A percentile compares a stretch with the other conserved stretches of the same genome.
These are phyloP conservation scores for Idaea straminata DNA, from an alignment of 2,888 invertebrate species.

Conservation along the genomic window DNA sequence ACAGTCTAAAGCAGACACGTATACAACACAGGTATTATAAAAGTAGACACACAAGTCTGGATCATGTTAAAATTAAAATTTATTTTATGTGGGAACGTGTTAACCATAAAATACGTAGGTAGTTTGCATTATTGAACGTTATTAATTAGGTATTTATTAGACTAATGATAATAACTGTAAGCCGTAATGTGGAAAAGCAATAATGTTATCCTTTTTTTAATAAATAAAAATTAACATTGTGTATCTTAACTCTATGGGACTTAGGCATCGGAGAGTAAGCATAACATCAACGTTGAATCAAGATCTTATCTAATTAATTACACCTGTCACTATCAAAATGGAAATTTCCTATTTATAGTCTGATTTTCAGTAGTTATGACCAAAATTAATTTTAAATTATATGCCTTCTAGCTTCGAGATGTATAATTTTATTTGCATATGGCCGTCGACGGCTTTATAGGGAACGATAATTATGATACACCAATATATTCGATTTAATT, in stretches of 20 bases:
- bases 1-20: no score
- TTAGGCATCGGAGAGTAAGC: constrained; percentile 2
- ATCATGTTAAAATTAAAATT: no score
- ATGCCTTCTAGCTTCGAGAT: background rate
- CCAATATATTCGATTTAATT: background rate
- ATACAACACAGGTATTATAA: no score
- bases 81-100: no score
- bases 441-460: constrained; percentile 2
- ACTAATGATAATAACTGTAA: no score
- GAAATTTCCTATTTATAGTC: constrained; percentile 25
- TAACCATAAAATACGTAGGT: no score
- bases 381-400: constrained; percentile 3
- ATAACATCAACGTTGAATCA: constrained; percentile 22
- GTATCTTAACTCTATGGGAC: background rate
- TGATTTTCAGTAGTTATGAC: constrained; percentile 7
- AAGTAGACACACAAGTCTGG: no score
- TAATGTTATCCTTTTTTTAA: no score
- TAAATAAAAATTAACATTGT: background rate
- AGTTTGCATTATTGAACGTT: no score
- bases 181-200: no score
- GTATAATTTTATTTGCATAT: constrained; percentile 1
- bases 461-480: background rate
- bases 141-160: no score
- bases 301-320: constrained; percentile 45
- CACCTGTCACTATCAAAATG: constrained; percentile 27